Base-by-base conservation (phyloP, 2,113 vertebrate genomes). In the Peromyscus californicus region DNA sequence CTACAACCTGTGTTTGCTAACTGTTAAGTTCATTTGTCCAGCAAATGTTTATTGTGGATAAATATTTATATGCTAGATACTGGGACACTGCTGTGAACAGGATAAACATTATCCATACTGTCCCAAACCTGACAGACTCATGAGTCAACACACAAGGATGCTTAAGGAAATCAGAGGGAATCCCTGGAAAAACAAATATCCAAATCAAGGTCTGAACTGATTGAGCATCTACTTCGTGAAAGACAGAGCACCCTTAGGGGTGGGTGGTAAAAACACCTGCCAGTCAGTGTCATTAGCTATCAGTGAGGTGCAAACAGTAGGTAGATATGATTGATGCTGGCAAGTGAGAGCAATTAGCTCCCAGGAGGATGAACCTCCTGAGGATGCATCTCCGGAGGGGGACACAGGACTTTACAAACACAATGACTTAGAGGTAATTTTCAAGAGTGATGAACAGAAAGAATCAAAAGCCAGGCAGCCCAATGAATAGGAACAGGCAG, bases 11-110 rank as follows among this genome's bases (percentile, higher is more conserved):
- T 83, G 59, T 93, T 91, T 65, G 61, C 65, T 72, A 17, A 87
- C 87, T 87, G 89, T 48, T 80, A 89, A 93, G 69, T 54, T 72
- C 36, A 57, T 83, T 93, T 72, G 74, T 91, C 94, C 36, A 61
- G 48, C 63, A 85, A 29, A 80, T 93, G 85, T 97, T 89, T 76
- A 48, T 80, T 91, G 70, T 75, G 31, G 21, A 88, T 67, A 89
- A 29, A 88, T 67, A 89, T 59, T 63, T 17, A 67, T 88, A 63
- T 78, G 65, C 72, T 70, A n/a, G n/a, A 72, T 65, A 54, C 85
- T 42, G 39, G 59, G 76, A 65, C 45, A 76, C 59, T 48, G 69
- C 69, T 76, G 33, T 83, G 59, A 61, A 72, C 67, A 61, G 19
- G 36, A 89, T 61, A 95, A 90, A 39, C 48, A 11, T 36, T 74